A percentile compares a stretch with the other conserved stretches of the same genome.
Conservation (phyloP, 2,113 vertebrate genomes). For the Caretta caretta region DNA sequence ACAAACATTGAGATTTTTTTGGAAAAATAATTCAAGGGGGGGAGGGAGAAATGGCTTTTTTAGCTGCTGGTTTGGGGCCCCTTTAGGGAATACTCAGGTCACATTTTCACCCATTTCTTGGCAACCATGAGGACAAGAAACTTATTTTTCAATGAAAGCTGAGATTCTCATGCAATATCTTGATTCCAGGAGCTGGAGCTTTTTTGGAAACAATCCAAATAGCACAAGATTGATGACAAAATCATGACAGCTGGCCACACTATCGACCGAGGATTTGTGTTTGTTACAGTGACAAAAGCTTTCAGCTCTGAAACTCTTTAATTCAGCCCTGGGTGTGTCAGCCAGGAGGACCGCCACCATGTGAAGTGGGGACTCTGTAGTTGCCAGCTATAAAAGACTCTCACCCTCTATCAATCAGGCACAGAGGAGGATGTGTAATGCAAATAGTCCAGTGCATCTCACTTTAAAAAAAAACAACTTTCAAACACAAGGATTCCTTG, state of each 20-base stretch:
- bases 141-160: not conserved
- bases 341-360: not conserved
- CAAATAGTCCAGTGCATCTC: not conserved
- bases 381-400: not conserved
- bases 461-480: not conserved
- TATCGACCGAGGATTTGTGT: not conserved
- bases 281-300: not conserved
- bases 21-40: not conserved
- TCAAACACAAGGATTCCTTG: not conserved
- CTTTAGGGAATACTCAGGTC: not conserved
- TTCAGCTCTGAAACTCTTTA: not conserved
- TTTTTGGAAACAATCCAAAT: not conserved
- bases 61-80: not conserved
- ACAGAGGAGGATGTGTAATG: not conserved
- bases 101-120: not conserved
- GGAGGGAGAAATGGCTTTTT: not conserved
- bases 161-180: not conserved
- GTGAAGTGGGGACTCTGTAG: not conserved
- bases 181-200: not conserved
- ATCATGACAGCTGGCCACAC: not conserved
- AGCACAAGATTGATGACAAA: not conserved
- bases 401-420: not conserved
- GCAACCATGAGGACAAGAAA: not conserved
- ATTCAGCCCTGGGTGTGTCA: not conserved
- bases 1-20: not conserved